phyloP scores from a whole-genome alignment of 2,888 invertebrate species.

The Nephrotoma guestfalica region DNA sequence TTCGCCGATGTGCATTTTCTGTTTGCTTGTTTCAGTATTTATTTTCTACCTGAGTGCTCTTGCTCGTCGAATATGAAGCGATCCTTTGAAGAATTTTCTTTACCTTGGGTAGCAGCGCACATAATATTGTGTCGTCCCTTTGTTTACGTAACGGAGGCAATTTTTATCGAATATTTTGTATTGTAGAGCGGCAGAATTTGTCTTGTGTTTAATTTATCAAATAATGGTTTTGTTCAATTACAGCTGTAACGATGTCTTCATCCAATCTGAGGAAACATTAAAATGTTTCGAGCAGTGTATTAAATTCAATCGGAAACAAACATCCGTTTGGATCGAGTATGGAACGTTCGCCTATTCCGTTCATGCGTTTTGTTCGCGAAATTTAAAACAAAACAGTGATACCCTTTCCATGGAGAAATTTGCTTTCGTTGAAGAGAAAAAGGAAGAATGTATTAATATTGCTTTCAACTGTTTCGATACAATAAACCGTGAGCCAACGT shows the following conservation, averaged over 20 bases:
- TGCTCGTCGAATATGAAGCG: no score
- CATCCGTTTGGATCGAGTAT: conserved; percentile 78
- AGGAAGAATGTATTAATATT: conserved; percentile 62
- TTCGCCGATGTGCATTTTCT: no score
- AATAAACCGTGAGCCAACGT: conserved; percentile 7
- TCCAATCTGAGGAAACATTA: conserved; percentile 55
- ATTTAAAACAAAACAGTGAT: conserved; percentile 67
- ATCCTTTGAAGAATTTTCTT: no score
- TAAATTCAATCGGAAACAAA: conserved; percentile 55
- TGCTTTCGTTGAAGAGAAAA: conserved; percentile 57
- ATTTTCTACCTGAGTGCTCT: no score
- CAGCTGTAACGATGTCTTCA: conserved; percentile 46
- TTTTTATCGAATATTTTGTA: no score
- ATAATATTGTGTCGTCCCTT: no score
- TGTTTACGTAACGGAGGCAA: no score
- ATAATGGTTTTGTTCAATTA: neutral
- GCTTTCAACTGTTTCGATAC: conserved; percentile 64
- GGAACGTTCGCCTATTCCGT: conserved; percentile 82
- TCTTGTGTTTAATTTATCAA: neutral
- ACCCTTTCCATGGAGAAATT: conserved; percentile 59
- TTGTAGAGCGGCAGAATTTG: neutral
- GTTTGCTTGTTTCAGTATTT: no score
- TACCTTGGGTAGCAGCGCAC: no score
- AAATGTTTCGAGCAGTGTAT: conserved; percentile 71
- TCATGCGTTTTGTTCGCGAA: conserved; percentile 77